These are phyloP conservation scores for Falco novaeseelandiae DNA, from an alignment of 2,797 vertebrate genomes.

Conservation along the genomic window DNA sequence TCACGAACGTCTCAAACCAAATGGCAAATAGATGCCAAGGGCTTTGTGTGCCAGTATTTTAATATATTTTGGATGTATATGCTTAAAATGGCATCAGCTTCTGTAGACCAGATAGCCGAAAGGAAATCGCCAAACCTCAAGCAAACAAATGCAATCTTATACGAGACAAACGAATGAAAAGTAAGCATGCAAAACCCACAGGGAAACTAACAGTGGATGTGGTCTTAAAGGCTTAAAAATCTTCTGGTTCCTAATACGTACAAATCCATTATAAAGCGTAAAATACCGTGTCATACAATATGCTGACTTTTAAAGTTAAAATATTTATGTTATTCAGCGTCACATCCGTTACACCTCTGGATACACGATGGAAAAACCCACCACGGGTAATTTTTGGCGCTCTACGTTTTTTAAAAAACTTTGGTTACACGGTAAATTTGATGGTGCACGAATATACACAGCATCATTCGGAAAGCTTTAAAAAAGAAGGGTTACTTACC, in stretches of 20 bases:
- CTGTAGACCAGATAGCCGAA: not conserved
- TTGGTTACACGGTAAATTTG: not conserved
- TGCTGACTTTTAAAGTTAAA: not conserved
- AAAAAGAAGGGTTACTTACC: conserved; percentile 73
- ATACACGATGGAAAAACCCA: not conserved
- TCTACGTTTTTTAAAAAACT: not conserved
- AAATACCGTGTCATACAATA: not conserved
- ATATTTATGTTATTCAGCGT: not conserved
- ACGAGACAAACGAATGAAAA: not conserved
- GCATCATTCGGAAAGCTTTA: conserved; percentile 67
- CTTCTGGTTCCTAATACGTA: not conserved
- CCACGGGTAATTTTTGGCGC: not conserved
- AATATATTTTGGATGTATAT: not conserved
- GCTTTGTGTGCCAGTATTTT: not conserved
- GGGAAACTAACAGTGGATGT: not conserved
- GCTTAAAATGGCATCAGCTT: not conserved
- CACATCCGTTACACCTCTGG: not conserved
- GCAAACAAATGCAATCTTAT: not conserved
- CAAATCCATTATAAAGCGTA: not conserved
- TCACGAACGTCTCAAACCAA: not conserved
- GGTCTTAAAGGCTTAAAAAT: not conserved
- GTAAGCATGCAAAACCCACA: conserved; percentile 1
- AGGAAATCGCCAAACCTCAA: not conserved
- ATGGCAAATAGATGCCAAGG: not conserved
- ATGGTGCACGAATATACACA: conserved; percentile 47